phyloP scores from a whole-genome alignment of 2,113 vertebrate species.

The Hemibagrus wyckioides region DNA sequence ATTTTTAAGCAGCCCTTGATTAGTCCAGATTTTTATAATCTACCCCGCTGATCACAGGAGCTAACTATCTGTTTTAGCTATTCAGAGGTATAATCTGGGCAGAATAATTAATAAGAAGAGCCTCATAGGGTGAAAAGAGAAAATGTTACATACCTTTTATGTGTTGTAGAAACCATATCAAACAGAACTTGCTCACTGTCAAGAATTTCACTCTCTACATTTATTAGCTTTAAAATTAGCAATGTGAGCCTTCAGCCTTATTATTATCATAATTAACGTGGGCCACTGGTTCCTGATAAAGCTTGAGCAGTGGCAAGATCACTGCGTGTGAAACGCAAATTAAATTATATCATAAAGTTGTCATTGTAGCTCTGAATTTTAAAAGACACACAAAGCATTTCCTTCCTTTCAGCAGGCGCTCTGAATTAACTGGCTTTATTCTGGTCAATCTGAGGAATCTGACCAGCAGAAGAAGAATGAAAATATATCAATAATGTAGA shows the following conservation, averaged over 20 bases:
- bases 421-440: not conserved
- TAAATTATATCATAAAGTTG: not conserved
- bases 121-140: not conserved
- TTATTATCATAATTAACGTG: not conserved
- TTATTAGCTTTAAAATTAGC: not conserved
- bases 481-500: constrained; percentile 38
- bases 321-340: not conserved
- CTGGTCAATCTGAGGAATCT: constrained; percentile 16
- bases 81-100: not conserved
- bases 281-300: not conserved
- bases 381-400: not conserved
- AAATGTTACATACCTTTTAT: not conserved
- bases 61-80: not conserved
- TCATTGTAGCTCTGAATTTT: not conserved
- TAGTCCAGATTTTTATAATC: not conserved
- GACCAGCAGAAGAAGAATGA: not conserved
- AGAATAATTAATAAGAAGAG: not conserved
- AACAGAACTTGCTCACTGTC: not conserved
- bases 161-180: not conserved
- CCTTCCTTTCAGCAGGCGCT: not conserved
- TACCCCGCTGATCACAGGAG: not conserved
- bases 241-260: not conserved
- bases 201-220: not conserved
- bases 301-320: not conserved
- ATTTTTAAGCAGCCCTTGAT: not conserved